Evolutionary conservation across 2,113 vertebrate genomes (phyloP).

Genomic region (Serilophus lunatus): DNA sequence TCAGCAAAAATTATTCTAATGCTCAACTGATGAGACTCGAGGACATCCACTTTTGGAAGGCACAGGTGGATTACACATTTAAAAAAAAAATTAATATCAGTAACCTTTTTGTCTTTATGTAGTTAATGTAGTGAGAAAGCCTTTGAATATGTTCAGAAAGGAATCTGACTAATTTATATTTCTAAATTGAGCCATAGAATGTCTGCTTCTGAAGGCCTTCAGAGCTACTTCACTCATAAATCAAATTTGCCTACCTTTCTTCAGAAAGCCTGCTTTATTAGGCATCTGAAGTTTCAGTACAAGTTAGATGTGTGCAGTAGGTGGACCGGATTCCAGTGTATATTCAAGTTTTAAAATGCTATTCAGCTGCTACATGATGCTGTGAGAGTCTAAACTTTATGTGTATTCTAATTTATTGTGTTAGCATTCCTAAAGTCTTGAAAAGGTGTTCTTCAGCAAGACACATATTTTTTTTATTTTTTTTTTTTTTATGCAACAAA

Average conservation of each 20-base stretch:
- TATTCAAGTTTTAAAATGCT: not conserved
- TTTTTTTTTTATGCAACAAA: not conserved
- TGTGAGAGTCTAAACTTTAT: not conserved
- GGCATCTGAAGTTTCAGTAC: not conserved
- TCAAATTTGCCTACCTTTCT: slow-evolving; percentile 60
- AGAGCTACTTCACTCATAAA: slow-evolving; percentile 17
- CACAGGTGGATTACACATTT: not conserved
- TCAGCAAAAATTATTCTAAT: not conserved
- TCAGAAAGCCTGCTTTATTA: slow-evolving; percentile 46
- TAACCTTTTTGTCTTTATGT: slow-evolving; percentile 23
- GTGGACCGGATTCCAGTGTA: not conserved
- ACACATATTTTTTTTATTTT: no score
- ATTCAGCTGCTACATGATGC: not conserved
- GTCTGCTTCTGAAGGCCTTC: slow-evolving; percentile 34
- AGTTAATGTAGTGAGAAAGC: not conserved
- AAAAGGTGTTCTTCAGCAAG: not conserved
- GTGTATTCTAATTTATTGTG: not conserved
- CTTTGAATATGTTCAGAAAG: slow-evolving; percentile 42
- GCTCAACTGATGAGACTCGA: not conserved
- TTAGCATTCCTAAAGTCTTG: not conserved
- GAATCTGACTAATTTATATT: slow-evolving; percentile 35
- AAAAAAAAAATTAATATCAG: not conserved
- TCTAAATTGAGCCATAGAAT: slow-evolving; percentile 19
- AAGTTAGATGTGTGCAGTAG: slow-evolving; percentile 5
- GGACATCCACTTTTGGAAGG: not conserved